Conservation (phyloP, 2,888 invertebrate genomes). For the Laothoe populi region DNA sequence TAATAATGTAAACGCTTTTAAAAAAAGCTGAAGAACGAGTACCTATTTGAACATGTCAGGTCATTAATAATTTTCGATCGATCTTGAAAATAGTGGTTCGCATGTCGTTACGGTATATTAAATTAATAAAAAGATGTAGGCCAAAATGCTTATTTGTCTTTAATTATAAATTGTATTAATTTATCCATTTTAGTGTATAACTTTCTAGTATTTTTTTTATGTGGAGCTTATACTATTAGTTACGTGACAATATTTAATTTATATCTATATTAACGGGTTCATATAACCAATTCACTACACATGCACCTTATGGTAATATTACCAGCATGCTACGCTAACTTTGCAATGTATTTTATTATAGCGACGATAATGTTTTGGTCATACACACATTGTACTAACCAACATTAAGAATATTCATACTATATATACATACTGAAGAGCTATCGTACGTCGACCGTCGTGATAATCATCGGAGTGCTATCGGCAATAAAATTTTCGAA, state of each 20-base stretch:
- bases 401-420: constrained; percentile 8
- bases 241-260: neutral
- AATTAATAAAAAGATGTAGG: constrained; percentile 10
- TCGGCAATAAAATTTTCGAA: constrained; percentile 52
- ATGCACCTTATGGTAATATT: neutral
- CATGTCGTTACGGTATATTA: neutral
- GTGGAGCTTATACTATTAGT: neutral
- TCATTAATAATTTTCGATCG: neutral
- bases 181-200: constrained; percentile 15
- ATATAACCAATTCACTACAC: neutral
- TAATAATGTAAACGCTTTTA: neutral
- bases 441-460: neutral
- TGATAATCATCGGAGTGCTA: constrained; percentile 43
- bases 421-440: neutral
- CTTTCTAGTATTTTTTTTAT: neutral
- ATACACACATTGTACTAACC: too few species aligned
- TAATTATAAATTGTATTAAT: neutral
- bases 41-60: neutral
- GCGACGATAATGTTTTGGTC: constrained; percentile 17
- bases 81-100: neutral
- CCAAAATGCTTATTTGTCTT: constrained; percentile 9
- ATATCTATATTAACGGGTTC: neutral
- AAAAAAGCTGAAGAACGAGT: neutral
- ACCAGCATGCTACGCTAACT: neutral
- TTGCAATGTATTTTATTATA: neutral